Evolutionary conservation across 2,888 invertebrate genomes (phyloP).

Genomic region (Syritta pipiens): DNA sequence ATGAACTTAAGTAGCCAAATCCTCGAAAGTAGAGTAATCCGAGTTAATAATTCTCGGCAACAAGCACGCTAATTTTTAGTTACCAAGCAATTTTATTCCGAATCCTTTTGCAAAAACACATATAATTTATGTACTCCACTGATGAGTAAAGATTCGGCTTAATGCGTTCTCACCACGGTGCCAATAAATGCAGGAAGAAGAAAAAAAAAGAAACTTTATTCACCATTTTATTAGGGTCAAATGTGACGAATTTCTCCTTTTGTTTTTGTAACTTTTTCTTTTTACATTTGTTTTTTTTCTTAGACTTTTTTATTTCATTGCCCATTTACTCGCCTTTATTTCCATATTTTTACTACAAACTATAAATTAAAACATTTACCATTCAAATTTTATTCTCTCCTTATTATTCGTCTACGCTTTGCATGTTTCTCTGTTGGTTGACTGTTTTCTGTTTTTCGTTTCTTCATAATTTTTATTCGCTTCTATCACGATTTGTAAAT

Average conservation of each 20-base stretch:
- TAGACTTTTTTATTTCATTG: conserved; percentile 54
- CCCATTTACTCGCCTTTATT: conserved; percentile 50
- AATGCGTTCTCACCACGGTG: conserved; percentile 11
- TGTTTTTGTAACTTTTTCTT: conserved; percentile 12
- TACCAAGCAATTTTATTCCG: too few species aligned
- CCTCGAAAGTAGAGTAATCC: too few species aligned
- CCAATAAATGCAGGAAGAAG: conserved; percentile 52
- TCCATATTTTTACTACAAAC: conserved; percentile 64
- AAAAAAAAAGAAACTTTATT: conserved; percentile 43
- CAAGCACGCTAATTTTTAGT: too few species aligned
- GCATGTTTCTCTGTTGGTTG: conserved; percentile 33
- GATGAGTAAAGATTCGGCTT: not conserved
- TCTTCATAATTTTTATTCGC: conserved; percentile 63
- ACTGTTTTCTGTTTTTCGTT: not conserved
- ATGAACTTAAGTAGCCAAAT: too few species aligned
- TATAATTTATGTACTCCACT: too few species aligned
- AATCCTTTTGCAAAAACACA: too few species aligned
- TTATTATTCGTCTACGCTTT: conserved; percentile 46
- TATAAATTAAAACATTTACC: conserved; percentile 65
- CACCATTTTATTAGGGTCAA: conserved; percentile 60
- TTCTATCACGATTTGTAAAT: conserved; percentile 61
- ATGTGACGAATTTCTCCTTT: conserved; percentile 3
- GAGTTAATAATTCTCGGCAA: too few species aligned
- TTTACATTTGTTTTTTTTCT: conserved; percentile 35
- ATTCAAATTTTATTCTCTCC: conserved; percentile 57